These are phyloP conservation scores for Thumatha senex DNA, from an alignment of 2,888 invertebrate genomes.

Conservation along the genomic window DNA sequence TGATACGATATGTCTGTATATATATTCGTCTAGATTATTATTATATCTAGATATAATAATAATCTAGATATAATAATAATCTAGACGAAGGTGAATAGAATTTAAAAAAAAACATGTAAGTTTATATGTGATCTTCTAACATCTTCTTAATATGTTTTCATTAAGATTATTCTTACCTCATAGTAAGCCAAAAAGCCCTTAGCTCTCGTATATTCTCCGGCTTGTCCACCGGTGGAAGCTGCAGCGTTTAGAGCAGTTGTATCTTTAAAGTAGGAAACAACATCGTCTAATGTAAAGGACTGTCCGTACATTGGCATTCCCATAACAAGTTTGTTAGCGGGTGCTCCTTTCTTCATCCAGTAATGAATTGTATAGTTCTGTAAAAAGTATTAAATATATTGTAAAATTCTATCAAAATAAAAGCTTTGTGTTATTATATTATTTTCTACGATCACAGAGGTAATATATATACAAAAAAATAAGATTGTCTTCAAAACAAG, in stretches of 20 bases:
- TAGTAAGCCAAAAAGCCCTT: conserved; percentile 95
- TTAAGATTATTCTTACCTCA: conserved; percentile 80
- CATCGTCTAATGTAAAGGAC: conserved; percentile 85
- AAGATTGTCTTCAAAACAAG: too few species aligned
- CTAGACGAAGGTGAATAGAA: too few species aligned
- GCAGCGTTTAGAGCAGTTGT: conserved; percentile 88
- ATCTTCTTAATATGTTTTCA: too few species aligned
- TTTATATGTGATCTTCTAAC: background rate
- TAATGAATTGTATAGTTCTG: conserved; percentile 94
- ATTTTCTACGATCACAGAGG: too few species aligned
- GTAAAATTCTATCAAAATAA: background rate
- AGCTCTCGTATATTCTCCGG: conserved; percentile 93
- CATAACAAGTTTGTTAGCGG: conserved; percentile 91
- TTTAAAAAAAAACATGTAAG: too few species aligned
- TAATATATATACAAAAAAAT: too few species aligned
- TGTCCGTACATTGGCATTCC: conserved; percentile 96
- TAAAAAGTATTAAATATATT: background rate
- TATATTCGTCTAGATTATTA: too few species aligned
- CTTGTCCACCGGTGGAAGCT: conserved; percentile 90
- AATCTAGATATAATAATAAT: too few species aligned
- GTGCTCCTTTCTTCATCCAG: conserved; percentile 94
- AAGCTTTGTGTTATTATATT: too few species aligned
- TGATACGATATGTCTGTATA: too few species aligned
- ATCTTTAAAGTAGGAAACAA: conserved; percentile 58
- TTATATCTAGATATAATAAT: too few species aligned